Percentiles rank a stretch among this genome's conserved stretches.
Conservation (phyloP, 2,888 invertebrate species). For the Stratiomys singularior region DNA sequence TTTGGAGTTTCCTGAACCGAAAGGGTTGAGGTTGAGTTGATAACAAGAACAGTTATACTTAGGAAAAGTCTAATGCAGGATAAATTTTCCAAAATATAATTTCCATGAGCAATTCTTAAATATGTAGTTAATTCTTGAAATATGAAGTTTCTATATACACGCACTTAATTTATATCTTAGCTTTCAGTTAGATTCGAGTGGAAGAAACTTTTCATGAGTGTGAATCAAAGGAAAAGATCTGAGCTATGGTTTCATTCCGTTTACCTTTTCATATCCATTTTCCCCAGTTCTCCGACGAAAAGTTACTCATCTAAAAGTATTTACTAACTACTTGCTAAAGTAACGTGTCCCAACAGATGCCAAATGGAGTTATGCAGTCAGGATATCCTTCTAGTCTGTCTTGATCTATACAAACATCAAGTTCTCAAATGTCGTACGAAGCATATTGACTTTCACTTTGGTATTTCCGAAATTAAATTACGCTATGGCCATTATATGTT, state of each 20-base stretch:
- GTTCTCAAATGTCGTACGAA: slow-evolving; percentile 25
- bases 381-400: slow-evolving; percentile 27
- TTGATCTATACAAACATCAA: slow-evolving; percentile 36
- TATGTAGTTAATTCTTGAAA: too few relatives aligned
- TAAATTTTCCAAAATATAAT: too few relatives aligned
- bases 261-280: too few relatives aligned
- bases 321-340: background rate
- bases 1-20: too few relatives aligned
- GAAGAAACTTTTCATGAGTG: background rate
- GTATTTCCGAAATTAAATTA: slow-evolving; percentile 44
- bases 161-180: too few relatives aligned
- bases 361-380: background rate
- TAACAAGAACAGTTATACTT: too few relatives aligned
- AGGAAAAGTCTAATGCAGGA: too few relatives aligned
- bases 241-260: background rate
- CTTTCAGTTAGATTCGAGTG: too few relatives aligned
- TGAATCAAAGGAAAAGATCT: background rate
- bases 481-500: slow-evolving; percentile 32
- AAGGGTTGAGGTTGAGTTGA: too few relatives aligned
- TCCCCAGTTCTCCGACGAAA: too few relatives aligned
- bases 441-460: slow-evolving; percentile 45
- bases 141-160: too few relatives aligned
- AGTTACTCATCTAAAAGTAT: background rate
- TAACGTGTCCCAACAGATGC: background rate
- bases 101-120: too few relatives aligned